phyloP scores from a whole-genome alignment of 2,888 invertebrate species.

The Allygus modestus region DNA sequence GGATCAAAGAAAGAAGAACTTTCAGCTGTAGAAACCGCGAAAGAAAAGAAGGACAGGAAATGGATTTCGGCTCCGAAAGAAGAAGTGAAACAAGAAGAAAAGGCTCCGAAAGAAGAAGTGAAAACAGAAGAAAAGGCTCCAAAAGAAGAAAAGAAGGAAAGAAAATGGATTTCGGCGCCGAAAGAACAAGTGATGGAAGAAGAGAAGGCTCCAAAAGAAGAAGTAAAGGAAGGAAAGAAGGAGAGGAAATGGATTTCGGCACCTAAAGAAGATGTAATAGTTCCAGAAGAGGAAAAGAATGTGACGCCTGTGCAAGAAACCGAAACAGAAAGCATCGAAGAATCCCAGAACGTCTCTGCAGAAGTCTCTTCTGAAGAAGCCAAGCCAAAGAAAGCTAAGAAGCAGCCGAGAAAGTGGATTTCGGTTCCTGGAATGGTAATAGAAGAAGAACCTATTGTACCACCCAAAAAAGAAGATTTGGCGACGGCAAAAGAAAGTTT shows the following conservation, averaged over 20 bases:
- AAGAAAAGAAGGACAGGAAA: slow-evolving; percentile 47
- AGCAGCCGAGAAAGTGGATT: slow-evolving; percentile 27
- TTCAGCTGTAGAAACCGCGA: background rate
- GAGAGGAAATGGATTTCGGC: slow-evolving; percentile 40
- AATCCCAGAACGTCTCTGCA: background rate
- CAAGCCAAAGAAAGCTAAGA: background rate
- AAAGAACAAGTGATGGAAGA: background rate
- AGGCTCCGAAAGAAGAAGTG: background rate
- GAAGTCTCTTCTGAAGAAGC: background rate
- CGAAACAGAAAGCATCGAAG: slow-evolving; percentile 2
- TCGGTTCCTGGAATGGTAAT: slow-evolving; percentile 11
- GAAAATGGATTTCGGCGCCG: slow-evolving; percentile 30
- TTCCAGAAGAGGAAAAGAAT: background rate
- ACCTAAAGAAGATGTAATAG: background rate
- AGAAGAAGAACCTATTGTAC: background rate
- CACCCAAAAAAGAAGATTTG: background rate
- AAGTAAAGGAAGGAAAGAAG: background rate
- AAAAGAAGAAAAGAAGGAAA: background rate
- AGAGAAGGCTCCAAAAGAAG: background rate
- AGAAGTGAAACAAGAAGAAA: background rate
- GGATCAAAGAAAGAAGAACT: background rate
- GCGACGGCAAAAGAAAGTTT: background rate
- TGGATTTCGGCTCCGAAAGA: slow-evolving; percentile 25
- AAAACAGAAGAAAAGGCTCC: background rate
- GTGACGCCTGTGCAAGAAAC: background rate